Evolutionary conservation across 2,888 invertebrate species (phyloP).

Genomic region (Gymnoscelis rufifasciata): DNA sequence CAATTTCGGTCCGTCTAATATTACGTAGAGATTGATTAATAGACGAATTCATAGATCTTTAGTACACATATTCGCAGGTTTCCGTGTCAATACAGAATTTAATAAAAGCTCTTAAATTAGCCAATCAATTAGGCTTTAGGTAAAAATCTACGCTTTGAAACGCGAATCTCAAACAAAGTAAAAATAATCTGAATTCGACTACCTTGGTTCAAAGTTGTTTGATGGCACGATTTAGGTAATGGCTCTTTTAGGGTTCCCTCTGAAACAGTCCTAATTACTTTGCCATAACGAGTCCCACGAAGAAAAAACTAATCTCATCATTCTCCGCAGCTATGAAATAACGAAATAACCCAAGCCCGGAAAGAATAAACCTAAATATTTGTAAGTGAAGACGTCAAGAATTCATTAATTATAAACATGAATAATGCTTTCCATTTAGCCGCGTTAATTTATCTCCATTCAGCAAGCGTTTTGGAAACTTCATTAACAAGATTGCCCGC

Average conservation of each 20-base stretch:
- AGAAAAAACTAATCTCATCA: constrained; percentile 1
- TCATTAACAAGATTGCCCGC: constrained; percentile 29
- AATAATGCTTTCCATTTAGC: constrained; percentile 34
- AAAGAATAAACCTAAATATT: constrained; percentile 8
- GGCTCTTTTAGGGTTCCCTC: not conserved
- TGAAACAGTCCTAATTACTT: not conserved
- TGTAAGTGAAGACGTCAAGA: constrained; percentile 24
- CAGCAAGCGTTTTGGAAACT: constrained; percentile 35
- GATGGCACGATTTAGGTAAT: not conserved
- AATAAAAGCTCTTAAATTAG: too few relatives aligned
- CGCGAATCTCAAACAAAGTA: too few relatives aligned
- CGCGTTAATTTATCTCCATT: constrained; percentile 37
- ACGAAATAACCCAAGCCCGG: constrained; percentile 3
- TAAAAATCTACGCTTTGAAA: too few relatives aligned
- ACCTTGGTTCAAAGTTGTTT: not conserved
- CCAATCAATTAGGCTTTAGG: too few relatives aligned
- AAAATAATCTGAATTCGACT: not conserved
- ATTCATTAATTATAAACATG: constrained; percentile 29
- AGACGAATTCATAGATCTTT: too few relatives aligned
- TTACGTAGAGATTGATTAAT: too few relatives aligned
- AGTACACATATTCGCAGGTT: too few relatives aligned
- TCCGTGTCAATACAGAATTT: too few relatives aligned
- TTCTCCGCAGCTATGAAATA: constrained; percentile 1
- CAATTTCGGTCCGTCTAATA: too few relatives aligned
- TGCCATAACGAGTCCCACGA: constrained; percentile 3